Conservation (phyloP, 2,797 vertebrate genomes). For the Thamnophis elegans region DNA sequence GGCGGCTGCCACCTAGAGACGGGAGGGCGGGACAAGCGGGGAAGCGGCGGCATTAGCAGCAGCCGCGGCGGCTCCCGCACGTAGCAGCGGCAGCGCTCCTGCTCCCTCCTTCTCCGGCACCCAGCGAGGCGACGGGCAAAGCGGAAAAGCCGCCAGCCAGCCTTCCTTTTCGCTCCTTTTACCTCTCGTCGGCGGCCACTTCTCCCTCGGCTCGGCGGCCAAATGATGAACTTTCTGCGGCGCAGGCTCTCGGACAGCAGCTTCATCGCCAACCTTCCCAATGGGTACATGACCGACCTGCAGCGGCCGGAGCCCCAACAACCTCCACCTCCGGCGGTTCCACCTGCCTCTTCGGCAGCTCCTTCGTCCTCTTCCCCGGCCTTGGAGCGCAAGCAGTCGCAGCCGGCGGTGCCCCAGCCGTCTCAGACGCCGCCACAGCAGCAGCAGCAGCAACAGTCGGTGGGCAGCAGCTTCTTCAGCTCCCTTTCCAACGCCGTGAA, state of each 20-base stretch:
- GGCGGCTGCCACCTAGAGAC: constrained; percentile 37
- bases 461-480: constrained; percentile 90
- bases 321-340: constrained; percentile 78
- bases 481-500: constrained; percentile 95
- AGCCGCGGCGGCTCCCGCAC: background rate
- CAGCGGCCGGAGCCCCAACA: constrained; percentile 91
- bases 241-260: constrained; percentile 97
- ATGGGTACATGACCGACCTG: constrained; percentile 97
- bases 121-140: background rate
- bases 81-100: background rate
- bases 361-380: constrained; percentile 56
- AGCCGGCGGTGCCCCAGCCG: constrained; percentile 58
- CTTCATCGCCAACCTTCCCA: constrained; percentile 98
- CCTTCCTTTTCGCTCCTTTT: background rate
- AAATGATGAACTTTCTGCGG: constrained; percentile 95
- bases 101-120: background rate
- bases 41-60: background rate
- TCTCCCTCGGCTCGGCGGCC: constrained; percentile 53
- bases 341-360: constrained; percentile 60
- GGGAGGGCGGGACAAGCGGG: constrained; percentile 7
- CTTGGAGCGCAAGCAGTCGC: constrained; percentile 74
- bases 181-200: background rate
- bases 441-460: constrained; percentile 70
- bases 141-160: background rate
- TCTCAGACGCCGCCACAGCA: constrained; percentile 61